Conservation (phyloP, 2,113 vertebrate genomes). For the Otolemur garnettii region DNA sequence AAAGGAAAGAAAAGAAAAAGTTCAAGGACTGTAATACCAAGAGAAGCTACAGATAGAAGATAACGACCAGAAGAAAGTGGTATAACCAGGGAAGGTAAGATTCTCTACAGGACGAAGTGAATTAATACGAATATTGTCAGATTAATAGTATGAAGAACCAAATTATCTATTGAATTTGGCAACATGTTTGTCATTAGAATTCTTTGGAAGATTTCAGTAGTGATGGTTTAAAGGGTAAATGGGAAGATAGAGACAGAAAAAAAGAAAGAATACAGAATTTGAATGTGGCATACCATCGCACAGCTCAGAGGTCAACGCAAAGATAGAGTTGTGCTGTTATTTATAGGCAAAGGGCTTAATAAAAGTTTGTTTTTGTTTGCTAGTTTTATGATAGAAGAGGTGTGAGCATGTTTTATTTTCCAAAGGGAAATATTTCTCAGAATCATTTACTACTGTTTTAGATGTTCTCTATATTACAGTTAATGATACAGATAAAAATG, state of each 20-base stretch:
- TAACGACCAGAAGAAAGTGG: neutral
- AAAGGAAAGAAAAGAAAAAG: neutral
- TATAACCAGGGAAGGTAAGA: neutral
- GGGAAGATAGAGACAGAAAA: neutral
- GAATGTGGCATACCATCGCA: neutral
- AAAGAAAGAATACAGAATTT: neutral
- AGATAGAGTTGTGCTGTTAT: neutral
- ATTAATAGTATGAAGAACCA: neutral
- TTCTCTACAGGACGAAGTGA: neutral
- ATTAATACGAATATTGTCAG: neutral
- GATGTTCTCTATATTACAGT: conserved; percentile 17
- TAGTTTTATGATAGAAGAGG: neutral
- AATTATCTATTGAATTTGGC: neutral
- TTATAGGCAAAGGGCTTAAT: neutral
- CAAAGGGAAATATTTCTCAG: neutral
- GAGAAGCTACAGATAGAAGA: neutral
- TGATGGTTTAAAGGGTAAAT: neutral
- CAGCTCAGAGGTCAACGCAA: neutral
- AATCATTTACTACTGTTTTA: conserved; percentile 48
- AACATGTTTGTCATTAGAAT: neutral
- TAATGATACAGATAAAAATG: conserved; percentile 65
- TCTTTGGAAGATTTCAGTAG: neutral
- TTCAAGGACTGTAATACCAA: neutral
- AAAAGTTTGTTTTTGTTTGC: neutral
- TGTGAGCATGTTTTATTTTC: neutral